These are phyloP conservation scores for Chinchilla lanigera DNA, from an alignment of 2,113 vertebrate genomes.

Conservation along the genomic window DNA sequence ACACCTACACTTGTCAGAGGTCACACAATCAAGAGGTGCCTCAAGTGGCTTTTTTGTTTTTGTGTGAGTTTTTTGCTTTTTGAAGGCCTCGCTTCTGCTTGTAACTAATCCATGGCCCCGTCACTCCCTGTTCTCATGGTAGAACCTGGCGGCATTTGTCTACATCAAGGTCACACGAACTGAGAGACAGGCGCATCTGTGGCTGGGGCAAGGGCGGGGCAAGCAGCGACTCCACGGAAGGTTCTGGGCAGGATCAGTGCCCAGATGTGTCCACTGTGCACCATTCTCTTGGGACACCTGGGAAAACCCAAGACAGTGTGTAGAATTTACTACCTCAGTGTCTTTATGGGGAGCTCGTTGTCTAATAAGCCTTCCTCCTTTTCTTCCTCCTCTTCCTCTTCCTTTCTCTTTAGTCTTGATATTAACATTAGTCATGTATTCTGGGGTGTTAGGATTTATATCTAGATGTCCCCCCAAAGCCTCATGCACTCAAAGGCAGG, in stretches of 20 bases:
- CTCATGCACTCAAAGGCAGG: neutral
- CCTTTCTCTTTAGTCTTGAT: neutral
- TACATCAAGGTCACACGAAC: neutral
- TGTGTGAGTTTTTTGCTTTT: neutral
- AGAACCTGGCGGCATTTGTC: neutral
- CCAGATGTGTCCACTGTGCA: too few relatives aligned
- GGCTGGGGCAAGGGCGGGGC: neutral
- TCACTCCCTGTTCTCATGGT: neutral
- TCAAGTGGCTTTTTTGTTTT: neutral
- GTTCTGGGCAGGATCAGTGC: neutral
- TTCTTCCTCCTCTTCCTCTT: neutral
- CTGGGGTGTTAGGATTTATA: neutral
- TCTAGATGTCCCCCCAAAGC: neutral
- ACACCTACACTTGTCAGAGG: neutral
- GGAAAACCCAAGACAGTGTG: neutral
- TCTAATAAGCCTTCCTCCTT: neutral
- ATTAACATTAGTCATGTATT: neutral
- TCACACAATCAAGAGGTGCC: neutral
- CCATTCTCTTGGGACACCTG: neutral
- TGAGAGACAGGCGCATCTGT: accelerated
- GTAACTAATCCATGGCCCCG: neutral
- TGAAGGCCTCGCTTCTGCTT: neutral
- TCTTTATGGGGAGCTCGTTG: neutral
- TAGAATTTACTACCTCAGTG: neutral
- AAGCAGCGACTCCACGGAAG: neutral